These are phyloP conservation scores for Cotesia glomerata DNA, from an alignment of 1,140 invertebrate species.

Conservation along the genomic window DNA sequence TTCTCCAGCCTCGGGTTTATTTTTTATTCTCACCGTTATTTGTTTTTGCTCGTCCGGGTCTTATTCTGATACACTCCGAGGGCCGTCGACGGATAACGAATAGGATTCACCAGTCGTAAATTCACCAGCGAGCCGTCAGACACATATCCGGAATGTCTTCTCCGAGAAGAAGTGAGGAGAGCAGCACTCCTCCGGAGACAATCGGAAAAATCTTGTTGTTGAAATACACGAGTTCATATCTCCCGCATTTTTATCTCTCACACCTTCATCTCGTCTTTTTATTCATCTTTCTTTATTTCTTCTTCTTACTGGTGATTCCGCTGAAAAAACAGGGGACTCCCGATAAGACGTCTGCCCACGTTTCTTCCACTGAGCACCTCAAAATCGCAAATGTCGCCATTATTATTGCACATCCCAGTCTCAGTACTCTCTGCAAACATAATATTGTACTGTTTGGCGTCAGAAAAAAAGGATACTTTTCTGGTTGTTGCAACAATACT, in stretches of 20 bases:
- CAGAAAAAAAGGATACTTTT: too few relatives aligned
- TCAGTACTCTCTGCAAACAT: slow-evolving; percentile 16
- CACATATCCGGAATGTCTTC: background rate
- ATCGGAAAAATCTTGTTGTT: slow-evolving; percentile 1
- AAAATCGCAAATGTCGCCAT: slow-evolving; percentile 50
- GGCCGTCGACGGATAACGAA: too few relatives aligned
- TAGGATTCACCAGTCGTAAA: too few relatives aligned
- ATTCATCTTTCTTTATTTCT: background rate
- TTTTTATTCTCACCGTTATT: slow-evolving; percentile 30
- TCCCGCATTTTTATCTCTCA: slow-evolving; percentile 1
- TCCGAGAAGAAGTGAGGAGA: background rate
- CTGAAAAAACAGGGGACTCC: slow-evolving; percentile 35
- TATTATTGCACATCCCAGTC: slow-evolving; percentile 42
- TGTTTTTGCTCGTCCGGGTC: background rate
- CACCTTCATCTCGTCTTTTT: background rate
- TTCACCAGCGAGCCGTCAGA: background rate
- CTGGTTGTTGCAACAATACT: too few relatives aligned
- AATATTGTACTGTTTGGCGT: too few relatives aligned
- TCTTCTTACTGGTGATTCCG: background rate
- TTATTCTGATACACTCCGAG: background rate
- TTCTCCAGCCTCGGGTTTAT: slow-evolving; percentile 21
- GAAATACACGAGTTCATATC: slow-evolving; percentile 3
- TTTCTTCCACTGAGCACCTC: slow-evolving; percentile 45
- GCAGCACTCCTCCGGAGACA: background rate
- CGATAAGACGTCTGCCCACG: slow-evolving; percentile 46